Evolutionary conservation across 2,797 vertebrate species (phyloP).

Genomic region (Enteromius mattozi): DNA sequence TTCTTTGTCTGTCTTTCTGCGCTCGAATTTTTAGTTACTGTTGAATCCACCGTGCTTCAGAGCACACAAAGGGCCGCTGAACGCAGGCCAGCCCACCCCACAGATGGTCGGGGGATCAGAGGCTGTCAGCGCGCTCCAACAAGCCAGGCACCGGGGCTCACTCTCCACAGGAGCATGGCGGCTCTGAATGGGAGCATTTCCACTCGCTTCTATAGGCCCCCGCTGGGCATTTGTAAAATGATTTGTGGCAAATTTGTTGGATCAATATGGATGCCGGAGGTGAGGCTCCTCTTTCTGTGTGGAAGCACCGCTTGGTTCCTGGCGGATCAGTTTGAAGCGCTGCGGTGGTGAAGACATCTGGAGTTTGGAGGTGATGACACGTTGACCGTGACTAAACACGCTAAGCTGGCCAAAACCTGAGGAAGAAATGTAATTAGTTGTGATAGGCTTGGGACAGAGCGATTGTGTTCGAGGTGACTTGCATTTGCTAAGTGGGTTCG

Average conservation of each 20-base stretch:
- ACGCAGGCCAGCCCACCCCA: constrained; percentile 78
- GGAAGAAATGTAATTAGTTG: constrained; percentile 34
- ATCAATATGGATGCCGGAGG: constrained; percentile 86
- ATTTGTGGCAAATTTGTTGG: constrained; percentile 99
- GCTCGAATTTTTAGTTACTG: constrained; percentile 61
- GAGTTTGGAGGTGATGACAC: constrained; percentile 40
- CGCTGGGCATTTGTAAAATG: constrained; percentile 96
- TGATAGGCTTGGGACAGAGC: constrained; percentile 38
- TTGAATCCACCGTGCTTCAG: constrained; percentile 68
- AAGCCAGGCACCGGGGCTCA: constrained; percentile 88
- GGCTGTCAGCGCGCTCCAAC: constrained; percentile 94
- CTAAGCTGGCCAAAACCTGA: constrained; percentile 22
- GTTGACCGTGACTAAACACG: constrained; percentile 41
- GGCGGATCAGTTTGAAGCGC: constrained; percentile 21
- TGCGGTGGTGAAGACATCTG: constrained; percentile 38
- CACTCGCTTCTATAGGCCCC: constrained; percentile 86
- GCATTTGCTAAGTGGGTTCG: constrained; percentile 40
- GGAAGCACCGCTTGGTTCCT: constrained; percentile 48
- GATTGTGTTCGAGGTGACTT: constrained; percentile 55
- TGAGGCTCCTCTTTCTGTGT: constrained; percentile 64
- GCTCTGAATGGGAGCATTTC: constrained; percentile 88
- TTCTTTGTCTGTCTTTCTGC: constrained; percentile 26
- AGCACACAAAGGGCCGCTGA: constrained; percentile 69
- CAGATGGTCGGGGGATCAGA: constrained; percentile 92
- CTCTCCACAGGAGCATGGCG: constrained; percentile 78